Evolutionary conservation across 2,113 vertebrate species (phyloP).

Genomic region (Plestiodon gilberti): DNA sequence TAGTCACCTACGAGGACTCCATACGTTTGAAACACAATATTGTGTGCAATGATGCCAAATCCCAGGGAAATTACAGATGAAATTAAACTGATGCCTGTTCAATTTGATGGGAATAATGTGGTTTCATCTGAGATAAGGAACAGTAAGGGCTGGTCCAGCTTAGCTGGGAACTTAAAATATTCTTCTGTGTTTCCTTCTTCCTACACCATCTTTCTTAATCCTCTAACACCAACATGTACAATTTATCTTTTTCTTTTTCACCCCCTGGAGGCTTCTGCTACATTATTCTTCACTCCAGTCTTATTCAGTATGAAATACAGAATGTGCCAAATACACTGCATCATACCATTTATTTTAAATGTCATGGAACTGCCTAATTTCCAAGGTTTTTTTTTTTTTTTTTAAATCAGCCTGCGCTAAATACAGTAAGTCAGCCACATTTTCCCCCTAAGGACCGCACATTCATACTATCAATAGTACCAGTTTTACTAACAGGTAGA

Average conservation of each 20-base stretch:
- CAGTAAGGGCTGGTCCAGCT: constrained; percentile 30
- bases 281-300: constrained; percentile 58
- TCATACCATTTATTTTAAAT: constrained; percentile 49
- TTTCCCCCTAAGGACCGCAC: constrained; percentile 27
- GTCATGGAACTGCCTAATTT: constrained; percentile 37
- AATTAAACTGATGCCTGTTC: constrained; percentile 42
- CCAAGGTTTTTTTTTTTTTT: constrained; percentile 34
- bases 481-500: neutral
- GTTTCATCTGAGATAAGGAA: constrained; percentile 28
- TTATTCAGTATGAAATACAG: constrained; percentile 31
- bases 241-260: constrained; percentile 53
- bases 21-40: neutral
- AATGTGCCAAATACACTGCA: constrained; percentile 25
- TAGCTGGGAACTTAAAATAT: constrained; percentile 50
- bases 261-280: constrained; percentile 39
- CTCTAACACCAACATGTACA: constrained; percentile 38
- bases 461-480: neutral
- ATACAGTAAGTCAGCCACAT: constrained; percentile 6
- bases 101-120: constrained; percentile 16
- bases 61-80: constrained; percentile 16
- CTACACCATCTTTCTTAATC: constrained; percentile 46
- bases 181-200: constrained; percentile 31
- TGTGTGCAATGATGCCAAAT: constrained; percentile 1
- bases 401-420: constrained; percentile 37
- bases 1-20: neutral